Conservation (phyloP, 2,888 invertebrate genomes). For the Epinotia brunnichana region DNA sequence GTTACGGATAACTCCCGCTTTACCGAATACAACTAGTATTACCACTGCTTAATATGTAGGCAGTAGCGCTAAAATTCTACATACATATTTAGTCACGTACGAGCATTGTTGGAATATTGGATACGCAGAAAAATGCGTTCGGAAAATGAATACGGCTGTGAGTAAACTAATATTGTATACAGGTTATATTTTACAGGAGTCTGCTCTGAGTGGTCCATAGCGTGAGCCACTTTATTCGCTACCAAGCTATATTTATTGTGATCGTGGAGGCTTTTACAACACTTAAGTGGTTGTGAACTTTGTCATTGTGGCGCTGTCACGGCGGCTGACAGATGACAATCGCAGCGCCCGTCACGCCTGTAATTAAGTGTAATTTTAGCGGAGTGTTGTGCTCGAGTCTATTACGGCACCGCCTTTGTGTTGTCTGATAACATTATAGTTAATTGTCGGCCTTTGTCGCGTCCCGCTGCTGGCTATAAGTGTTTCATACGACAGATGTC, state of each 20-base stretch:
- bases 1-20: not conserved
- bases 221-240: not conserved
- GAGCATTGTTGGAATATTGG: not conserved
- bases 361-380: constrained; percentile 34
- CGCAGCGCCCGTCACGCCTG: constrained; percentile 21
- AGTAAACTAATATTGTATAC: not conserved
- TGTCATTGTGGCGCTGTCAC: constrained; percentile 33
- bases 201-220: not conserved
- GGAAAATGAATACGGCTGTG: not conserved
- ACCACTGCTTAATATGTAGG: not conserved
- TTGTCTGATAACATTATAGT: constrained; percentile 36
- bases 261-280: constrained; percentile 32
- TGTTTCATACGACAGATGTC: not conserved
- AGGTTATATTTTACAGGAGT: not conserved
- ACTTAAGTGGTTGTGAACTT: constrained; percentile 38
- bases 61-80: not conserved
- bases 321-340: constrained; percentile 20
- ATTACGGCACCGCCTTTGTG: constrained; percentile 35
- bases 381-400: constrained; percentile 28
- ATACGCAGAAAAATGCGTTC: not conserved
- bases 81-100: not conserved
- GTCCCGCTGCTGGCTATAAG: constrained; percentile 1
- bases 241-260: constrained; percentile 29
- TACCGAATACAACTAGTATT: not conserved
- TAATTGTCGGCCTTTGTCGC: constrained; percentile 22